A percentile compares a stretch with the other conserved stretches of the same genome.
Evolutionary conservation across 1,140 invertebrate genomes (phyloP).

Genomic region (Aplysia californica): DNA sequence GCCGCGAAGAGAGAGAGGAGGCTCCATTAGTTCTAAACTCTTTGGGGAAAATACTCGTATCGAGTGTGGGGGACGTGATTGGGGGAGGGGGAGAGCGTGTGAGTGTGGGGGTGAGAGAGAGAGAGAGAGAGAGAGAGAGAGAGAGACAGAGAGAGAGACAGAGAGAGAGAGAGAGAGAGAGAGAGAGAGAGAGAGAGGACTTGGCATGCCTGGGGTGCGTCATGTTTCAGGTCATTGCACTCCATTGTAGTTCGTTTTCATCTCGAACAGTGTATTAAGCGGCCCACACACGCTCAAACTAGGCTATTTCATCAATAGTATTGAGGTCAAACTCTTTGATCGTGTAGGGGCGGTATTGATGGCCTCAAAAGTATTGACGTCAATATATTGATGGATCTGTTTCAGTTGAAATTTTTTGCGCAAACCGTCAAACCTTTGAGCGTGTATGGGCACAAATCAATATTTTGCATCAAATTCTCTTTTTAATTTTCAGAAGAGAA

Average conservation of each 20-base stretch:
- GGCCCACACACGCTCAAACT: neutral
- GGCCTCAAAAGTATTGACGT: neutral
- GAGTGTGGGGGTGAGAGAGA: neutral
- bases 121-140: neutral
- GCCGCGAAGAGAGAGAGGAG: too few species aligned
- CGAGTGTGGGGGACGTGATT: neutral
- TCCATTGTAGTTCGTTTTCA: too few species aligned
- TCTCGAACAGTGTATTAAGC: too few species aligned
- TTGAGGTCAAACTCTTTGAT: neutral
- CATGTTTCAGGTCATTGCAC: too few species aligned
- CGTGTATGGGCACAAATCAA: neutral
- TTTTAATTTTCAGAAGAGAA: neutral
- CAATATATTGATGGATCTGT: neutral
- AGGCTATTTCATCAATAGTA: neutral
- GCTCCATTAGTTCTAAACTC: too few species aligned
- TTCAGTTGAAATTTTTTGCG: neutral
- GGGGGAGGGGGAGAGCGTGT: neutral
- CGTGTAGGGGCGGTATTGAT: neutral
- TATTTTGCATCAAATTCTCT: neutral
- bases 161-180: neutral
- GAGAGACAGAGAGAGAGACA: neutral
- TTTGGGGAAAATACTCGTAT: too few species aligned
- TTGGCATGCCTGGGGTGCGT: neutral
- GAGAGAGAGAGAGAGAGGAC: neutral
- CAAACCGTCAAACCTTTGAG: neutral